Percentiles rank a stretch among this genome's conserved stretches.
These are phyloP conservation scores for Rotaria macrura DNA, from an alignment of 2,888 invertebrate species.

Conservation along the genomic window DNA sequence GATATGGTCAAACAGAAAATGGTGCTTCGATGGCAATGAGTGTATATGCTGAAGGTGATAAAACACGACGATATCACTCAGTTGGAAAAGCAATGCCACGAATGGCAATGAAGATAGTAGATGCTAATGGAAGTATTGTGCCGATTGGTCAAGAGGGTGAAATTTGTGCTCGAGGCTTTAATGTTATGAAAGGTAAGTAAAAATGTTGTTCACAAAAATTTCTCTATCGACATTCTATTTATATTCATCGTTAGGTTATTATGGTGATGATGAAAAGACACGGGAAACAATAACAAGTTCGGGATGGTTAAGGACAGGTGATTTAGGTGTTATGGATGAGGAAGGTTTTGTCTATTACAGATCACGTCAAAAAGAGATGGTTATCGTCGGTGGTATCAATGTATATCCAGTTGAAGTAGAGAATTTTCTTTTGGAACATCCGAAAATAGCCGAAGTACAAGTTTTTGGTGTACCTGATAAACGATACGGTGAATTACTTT, in stretches of 20 bases:
- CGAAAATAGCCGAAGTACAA: conserved; percentile 45
- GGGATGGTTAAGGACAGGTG: conserved; percentile 30
- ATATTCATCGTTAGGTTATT: background rate
- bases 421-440: conserved; percentile 21
- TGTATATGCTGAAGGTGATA: conserved; percentile 16
- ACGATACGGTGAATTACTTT: conserved; percentile 62
- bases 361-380: conserved; percentile 29
- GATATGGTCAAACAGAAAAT: conserved; percentile 27
- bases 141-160: conserved; percentile 25
- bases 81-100: conserved; percentile 26
- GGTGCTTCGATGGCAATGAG: background rate
- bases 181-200: conserved; percentile 17
- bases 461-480: conserved; percentile 65
- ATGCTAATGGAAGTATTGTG: conserved; percentile 21
- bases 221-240: too few relatives aligned
- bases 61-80: conserved; percentile 22
- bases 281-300: background rate
- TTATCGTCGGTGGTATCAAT: conserved; percentile 32
- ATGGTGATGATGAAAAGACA: conserved; percentile 27
- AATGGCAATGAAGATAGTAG: conserved; percentile 29
- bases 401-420: conserved; percentile 34
- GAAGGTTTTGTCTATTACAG: conserved; percentile 29
- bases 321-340: conserved; percentile 31
- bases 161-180: conserved; percentile 24
- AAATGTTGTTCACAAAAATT: too few relatives aligned